These are phyloP conservation scores for Cliona cf. orientalis DNA, from an alignment of 37 sponge, comb jelly and placozoan genomes.

Conservation along the genomic window DNA sequence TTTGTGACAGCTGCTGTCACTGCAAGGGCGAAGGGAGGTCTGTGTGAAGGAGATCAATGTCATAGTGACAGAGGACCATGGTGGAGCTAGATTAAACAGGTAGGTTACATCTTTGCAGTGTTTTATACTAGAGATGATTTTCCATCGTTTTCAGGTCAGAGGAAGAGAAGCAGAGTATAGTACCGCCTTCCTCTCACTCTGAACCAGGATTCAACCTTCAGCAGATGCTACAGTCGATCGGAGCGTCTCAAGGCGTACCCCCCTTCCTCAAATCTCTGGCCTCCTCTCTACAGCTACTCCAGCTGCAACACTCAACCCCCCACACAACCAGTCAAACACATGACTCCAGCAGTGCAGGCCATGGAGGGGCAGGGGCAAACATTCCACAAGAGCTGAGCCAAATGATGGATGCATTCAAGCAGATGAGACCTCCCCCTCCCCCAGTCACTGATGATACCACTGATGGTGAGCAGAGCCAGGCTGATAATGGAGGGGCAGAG, in stretches of 20 bases:
- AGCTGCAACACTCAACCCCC: not conserved
- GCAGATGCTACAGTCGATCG: not conserved
- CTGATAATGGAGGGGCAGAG: not conserved
- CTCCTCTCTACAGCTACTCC: slow-evolving; percentile 2
- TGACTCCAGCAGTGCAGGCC: not conserved
- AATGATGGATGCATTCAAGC: slow-evolving; percentile 14
- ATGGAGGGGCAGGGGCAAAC: not conserved
- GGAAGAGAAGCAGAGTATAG: not conserved
- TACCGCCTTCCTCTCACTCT: not conserved
- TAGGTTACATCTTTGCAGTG: not conserved
- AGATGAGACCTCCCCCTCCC: slow-evolving; percentile 8
- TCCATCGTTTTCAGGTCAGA: too few species aligned
- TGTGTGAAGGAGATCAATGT: not conserved
- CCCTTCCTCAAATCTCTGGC: not conserved
- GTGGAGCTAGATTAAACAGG: not conserved
- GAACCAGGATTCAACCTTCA: not conserved
- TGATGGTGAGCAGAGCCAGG: slow-evolving; percentile 8
- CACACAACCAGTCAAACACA: not conserved
- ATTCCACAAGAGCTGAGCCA: slow-evolving; percentile 17
- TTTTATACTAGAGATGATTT: too few species aligned
- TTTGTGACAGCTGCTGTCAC: slow-evolving; percentile 18
- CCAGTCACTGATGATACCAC: not conserved
- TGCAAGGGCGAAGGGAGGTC: not conserved
- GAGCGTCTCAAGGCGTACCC: not conserved
- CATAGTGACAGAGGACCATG: not conserved